Base-by-base conservation (phyloP, 2,888 invertebrate genomes). In the Scotopteryx bipunctaria region DNA sequence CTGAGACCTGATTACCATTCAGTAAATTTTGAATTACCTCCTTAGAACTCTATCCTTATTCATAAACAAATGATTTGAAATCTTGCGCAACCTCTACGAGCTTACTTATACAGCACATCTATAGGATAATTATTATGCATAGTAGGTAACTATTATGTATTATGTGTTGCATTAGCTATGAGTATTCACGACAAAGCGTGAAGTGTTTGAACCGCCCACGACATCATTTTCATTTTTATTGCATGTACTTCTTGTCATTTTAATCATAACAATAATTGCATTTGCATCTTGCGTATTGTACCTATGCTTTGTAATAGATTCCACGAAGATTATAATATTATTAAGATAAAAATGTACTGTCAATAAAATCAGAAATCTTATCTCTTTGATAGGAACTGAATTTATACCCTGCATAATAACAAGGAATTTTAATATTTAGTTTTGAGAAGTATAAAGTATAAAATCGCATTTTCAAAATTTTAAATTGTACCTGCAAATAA, bases 141-240 rank as follows among this genome's bases (percentile, higher is more conserved):
- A 37, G 21, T 29, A 17, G n/a, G n/a, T 23, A 44, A 16, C 35
- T 29, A 9, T 0, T 2, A 11, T 4, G 6, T 15, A 25, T 38
- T 19, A 9, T 41, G 40, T 16, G 5, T 9, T 49, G 35, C 48
- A 45, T 40, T 44, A 21, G 27, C 36, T 40, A 49, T 53, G 36
- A 57, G 57, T 49, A 62, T 55, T 57, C 53, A 53, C 42, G 55
- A 52, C 50, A 59, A 51, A 55, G 42, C 55, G 47, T 51, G 57
- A 55, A 49, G 54, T 33, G 49, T 52, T 47, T 68, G 67, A 64
- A 69, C 67, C 66, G 66, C 69, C 65, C 67, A 71, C 69, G 58
- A 55, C 54, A 64, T 53, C 53, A 74, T 79, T 79, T 71, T 65
- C 72, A 75, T 78, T 75, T 81, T 77, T 79, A 81, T 78, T 75